Percentiles rank a stretch among this genome's conserved stretches.
These are phyloP conservation scores for Steinernema feltiae DNA, from an alignment of 1,140 invertebrate genomes.

Conservation along the genomic window DNA sequence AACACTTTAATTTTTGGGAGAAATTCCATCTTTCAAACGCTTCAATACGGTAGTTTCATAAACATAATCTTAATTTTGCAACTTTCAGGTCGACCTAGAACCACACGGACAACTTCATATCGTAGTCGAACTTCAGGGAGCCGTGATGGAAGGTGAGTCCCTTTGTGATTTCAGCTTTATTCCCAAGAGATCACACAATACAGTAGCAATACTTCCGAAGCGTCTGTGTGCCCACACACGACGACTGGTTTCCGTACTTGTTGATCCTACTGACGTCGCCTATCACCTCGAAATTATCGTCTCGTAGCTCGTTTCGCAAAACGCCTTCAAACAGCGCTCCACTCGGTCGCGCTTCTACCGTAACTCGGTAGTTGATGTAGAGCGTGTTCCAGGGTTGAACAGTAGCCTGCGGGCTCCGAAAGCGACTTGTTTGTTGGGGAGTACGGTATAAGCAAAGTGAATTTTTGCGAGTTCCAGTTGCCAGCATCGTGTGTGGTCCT, in stretches of 20 bases:
- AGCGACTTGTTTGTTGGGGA: slow-evolving; percentile 35
- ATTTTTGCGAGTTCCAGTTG: slow-evolving; percentile 26
- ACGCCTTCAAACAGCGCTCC: slow-evolving; percentile 43
- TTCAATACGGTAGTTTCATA: no score
- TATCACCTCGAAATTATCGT: slow-evolving; percentile 30
- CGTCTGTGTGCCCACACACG: slow-evolving; percentile 36
- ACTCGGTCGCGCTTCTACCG: slow-evolving; percentile 37
- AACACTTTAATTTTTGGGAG: no score
- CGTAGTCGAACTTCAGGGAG: slow-evolving; percentile 71
- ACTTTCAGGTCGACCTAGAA: slow-evolving; percentile 81
- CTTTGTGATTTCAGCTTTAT: no score
- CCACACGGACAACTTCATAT: slow-evolving; percentile 89
- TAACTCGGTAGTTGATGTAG: slow-evolving; percentile 19
- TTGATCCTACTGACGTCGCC: slow-evolving; percentile 51
- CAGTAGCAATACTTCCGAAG: slow-evolving; percentile 52
- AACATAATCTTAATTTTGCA: not conserved
- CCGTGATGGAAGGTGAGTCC: slow-evolving; percentile 58
- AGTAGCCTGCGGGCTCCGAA: not conserved
- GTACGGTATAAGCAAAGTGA: slow-evolving; percentile 27
- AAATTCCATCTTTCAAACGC: no score
- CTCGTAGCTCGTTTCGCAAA: slow-evolving; percentile 21
- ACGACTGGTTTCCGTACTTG: slow-evolving; percentile 50
- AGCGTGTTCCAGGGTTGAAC: not conserved
- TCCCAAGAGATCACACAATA: slow-evolving; percentile 17
- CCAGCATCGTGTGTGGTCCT: slow-evolving; percentile 29